Evolutionary conservation across 2,113 vertebrate species (phyloP).

Genomic region (Sylvietta virens): DNA sequence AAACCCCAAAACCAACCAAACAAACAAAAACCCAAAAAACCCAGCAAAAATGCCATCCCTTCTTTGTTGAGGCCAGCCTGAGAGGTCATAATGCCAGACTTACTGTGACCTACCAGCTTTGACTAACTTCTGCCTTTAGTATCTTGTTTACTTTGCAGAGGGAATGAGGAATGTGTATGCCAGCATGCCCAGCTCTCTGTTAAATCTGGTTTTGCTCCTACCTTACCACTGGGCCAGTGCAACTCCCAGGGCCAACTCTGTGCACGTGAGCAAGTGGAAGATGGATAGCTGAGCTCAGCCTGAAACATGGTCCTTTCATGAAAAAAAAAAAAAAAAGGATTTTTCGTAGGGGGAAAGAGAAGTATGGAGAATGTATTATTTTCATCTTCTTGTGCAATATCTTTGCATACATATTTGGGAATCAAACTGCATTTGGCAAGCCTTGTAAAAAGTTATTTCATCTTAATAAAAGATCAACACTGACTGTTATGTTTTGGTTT

Average conservation of each 20-base stretch:
- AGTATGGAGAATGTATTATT: background rate
- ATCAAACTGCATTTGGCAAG: background rate
- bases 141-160: background rate
- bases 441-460: background rate
- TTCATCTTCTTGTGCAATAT: background rate
- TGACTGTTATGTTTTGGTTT: background rate
- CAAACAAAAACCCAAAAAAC: too few species aligned
- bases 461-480: background rate
- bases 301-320: background rate
- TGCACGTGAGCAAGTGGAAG: background rate
- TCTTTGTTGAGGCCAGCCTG: background rate
- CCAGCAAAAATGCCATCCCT: rapidly evolving
- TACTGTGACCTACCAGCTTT: background rate
- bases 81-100: rapidly evolving
- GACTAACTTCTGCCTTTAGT: background rate
- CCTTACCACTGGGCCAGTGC: rapidly evolving
- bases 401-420: background rate
- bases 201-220: background rate
- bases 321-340: background rate
- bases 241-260: background rate
- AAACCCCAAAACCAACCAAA: background rate
- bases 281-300: background rate
- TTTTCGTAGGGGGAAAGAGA: background rate
- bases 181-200: background rate
- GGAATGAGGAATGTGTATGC: rapidly evolving